These are phyloP conservation scores for Lamellibrachia satsuma DNA, from an alignment of 2,888 invertebrate species.

Conservation along the genomic window DNA sequence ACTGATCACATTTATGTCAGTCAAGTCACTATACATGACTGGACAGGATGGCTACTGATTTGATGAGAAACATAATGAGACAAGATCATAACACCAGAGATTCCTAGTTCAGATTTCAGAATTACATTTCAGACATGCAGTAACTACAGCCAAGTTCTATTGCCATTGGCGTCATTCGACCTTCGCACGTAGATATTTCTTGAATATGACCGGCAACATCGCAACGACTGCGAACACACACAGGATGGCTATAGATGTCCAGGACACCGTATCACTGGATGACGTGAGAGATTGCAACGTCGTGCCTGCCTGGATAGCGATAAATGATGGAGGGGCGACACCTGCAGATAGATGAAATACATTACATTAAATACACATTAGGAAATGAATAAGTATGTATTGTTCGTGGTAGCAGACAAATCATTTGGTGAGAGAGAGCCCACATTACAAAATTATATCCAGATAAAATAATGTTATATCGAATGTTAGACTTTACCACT, in stretches of 20 bases:
- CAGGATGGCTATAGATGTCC: conserved; percentile 83
- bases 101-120: background rate
- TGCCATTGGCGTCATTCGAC: conserved; percentile 51
- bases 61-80: background rate
- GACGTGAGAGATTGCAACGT: conserved; percentile 89
- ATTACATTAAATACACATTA: background rate
- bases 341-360: conserved; percentile 50
- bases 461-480: background rate
- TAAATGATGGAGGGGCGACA: conserved; percentile 86
- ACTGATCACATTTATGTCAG: background rate
- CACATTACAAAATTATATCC: background rate
- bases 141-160: background rate
- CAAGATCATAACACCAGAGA: background rate
- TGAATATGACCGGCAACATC: conserved; percentile 86
- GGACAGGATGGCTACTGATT: background rate
- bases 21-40: background rate
- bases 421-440: background rate
- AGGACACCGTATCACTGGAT: conserved; percentile 78
- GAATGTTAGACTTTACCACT: no score
- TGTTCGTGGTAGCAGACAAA: background rate
- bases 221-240: conserved; percentile 83
- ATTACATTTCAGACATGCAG: background rate
- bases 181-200: conserved; percentile 76
- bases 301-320: conserved; percentile 97
- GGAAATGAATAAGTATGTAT: background rate